These are phyloP conservation scores for Proales similis DNA, from an alignment of 1,140 invertebrate genomes.

Conservation along the genomic window DNA sequence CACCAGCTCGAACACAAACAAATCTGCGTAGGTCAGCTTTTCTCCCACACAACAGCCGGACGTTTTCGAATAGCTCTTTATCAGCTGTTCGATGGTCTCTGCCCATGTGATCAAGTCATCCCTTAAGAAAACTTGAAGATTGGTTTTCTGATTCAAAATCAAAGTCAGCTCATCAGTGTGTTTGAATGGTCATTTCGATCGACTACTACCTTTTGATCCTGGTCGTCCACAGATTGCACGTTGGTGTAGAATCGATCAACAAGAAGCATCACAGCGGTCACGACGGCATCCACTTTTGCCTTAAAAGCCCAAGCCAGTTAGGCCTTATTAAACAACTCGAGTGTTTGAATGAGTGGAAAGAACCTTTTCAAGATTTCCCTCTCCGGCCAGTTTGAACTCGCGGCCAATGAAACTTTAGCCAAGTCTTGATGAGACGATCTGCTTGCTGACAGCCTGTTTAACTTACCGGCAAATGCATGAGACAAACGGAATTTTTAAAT, in stretches of 20 bases:
- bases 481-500: slow-evolving; percentile 24
- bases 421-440: no score
- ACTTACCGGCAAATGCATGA: slow-evolving; percentile 28
- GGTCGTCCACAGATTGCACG: slow-evolving; percentile 26
- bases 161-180: no score
- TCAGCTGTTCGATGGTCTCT: slow-evolving; percentile 29
- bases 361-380: slow-evolving; percentile 18
- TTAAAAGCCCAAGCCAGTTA: neutral
- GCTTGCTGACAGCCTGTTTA: no score
- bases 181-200: no score
- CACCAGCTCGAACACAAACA: slow-evolving; percentile 34
- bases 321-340: neutral
- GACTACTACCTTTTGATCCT: slow-evolving; percentile 18
- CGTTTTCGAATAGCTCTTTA: slow-evolving; percentile 18
- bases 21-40: slow-evolving; percentile 21
- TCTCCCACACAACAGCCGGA: slow-evolving; percentile 20
- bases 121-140: slow-evolving; percentile 22
- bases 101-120: slow-evolving; percentile 25
- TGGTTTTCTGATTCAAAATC: no score
- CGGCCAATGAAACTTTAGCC: no score
- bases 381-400: slow-evolving; percentile 30
- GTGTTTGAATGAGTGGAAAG: neutral
- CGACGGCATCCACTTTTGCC: slow-evolving; percentile 34
- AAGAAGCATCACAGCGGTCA: slow-evolving; percentile 15
- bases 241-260: slow-evolving; percentile 30